Evolutionary conservation across 2,888 invertebrate species (phyloP), one percentile per base, ranked within the genome.

Genomic region (Leistus spinibarbis): DNA sequence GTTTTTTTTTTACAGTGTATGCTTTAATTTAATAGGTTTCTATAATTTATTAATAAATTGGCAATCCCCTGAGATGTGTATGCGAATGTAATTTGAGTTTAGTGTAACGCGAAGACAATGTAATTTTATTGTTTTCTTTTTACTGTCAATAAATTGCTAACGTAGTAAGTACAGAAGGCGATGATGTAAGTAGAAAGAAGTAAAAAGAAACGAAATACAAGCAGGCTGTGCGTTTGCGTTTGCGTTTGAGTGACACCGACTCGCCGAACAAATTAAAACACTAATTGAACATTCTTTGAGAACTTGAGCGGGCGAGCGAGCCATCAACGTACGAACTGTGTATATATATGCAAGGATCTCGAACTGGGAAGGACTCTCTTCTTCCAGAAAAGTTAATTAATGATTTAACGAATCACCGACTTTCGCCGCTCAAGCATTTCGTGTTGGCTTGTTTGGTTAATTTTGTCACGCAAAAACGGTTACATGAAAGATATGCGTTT

Each of bases 231-330:
- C 24, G n/a, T 24, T 10, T 13, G 62, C 23, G 16, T 16, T 17
- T 62, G 23, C 23, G 20, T 65, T 56, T 66, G 66, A 66, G 72
- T 72, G 65, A 66, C 66, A 66, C 56, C 20, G 65, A 65, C 72
- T 57, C 62, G 19, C 40, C 60, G 54, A 74, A 67, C 67, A 74
- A 74, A 74, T 74, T 74, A 74, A 74, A 68, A 68, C 62, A 62
- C 74, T 74, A 74, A 74, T 74, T 68, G 68, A 74, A 74, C 74
- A 74, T 74, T 74, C 74, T 74, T 74, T 68, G 54, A 22, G 24
- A 74, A 74, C 64, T 64, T 64, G 27, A 64, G 20, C 60, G 54
- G 17, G 54, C 13, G 60, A 60, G 19, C 60, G 60, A 19, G 1
- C 2, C 57, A 19, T 16, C 57, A 57, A 13, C 60, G 20, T 16